Evolutionary conservation across 2,797 vertebrate species (phyloP).

Genomic region (Ctenopoma kingsleyae): DNA sequence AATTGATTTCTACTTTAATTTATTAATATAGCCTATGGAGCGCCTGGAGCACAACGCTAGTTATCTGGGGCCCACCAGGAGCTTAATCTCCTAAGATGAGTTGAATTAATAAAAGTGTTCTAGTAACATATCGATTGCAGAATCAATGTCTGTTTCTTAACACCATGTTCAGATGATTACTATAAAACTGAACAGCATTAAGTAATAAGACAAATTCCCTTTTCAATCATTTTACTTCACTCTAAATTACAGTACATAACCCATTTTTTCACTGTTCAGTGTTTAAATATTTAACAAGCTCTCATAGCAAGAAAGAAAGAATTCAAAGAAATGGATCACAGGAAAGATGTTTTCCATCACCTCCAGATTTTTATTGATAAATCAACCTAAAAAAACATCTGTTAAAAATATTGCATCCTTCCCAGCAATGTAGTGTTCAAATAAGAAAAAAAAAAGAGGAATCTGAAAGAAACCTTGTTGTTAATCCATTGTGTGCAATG

Average conservation of each 20-base stretch:
- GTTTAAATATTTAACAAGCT: constrained; percentile 26
- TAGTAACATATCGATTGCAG: constrained; percentile 76
- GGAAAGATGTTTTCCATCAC: constrained; percentile 17
- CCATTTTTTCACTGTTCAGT: constrained; percentile 36
- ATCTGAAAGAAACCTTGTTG: neutral
- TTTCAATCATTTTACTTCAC: constrained; percentile 52
- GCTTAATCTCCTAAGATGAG: constrained; percentile 76
- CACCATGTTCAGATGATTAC: constrained; percentile 58
- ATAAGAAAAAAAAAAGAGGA: constrained; percentile 1
- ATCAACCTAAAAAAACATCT: neutral
- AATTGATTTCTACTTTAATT: constrained; percentile 83
- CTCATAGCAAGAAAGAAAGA: constrained; percentile 7
- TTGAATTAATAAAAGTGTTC: constrained; percentile 76
- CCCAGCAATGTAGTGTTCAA: neutral
- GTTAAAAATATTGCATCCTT: neutral
- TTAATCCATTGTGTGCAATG: neutral
- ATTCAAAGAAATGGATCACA: constrained; percentile 9
- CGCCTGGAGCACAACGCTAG: constrained; percentile 59
- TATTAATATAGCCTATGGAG: constrained; percentile 75
- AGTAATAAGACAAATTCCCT: constrained; percentile 37
- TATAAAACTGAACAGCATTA: constrained; percentile 59
- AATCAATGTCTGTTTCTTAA: constrained; percentile 76
- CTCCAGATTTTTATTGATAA: constrained; percentile 28
- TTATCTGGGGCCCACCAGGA: constrained; percentile 76
- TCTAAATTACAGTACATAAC: constrained; percentile 38